Base-by-base conservation (phyloP, 2,113 vertebrate genomes). In the Scophthalmus maximus region DNA sequence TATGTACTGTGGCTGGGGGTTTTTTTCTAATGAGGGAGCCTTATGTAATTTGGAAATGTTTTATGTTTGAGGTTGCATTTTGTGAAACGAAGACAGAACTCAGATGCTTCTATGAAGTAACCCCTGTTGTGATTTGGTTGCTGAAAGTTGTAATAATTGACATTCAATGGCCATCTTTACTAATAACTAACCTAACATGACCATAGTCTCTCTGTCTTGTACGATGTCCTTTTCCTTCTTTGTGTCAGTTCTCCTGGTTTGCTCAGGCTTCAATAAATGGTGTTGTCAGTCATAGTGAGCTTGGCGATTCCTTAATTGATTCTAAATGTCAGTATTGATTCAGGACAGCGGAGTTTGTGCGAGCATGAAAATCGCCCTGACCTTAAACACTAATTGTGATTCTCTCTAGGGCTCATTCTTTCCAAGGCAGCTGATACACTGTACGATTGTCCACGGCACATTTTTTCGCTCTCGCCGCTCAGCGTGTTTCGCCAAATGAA, bases 291-390 rank as follows among this genome's bases (percentile, higher is more conserved):
- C 68, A 58, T 6, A 34, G 55, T 17, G 53, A 51, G 58, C 30
- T 23, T 15, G 23, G 52, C 65, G 42, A 14, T 40, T 66, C 49
- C 42, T 49, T 61, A 57, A 78, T 68, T 76, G 49, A 78, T 81
- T 71, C 40, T 68, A 79, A 83, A 83, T 82, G 86, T 81, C 70
- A 69, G 62, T 58, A 73, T 79, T 68, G 76, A 86, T 84, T 76
- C 7, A 34, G 59, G 69, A 58, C 51, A 65, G 22, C 61, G 14
- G 57, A 50, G 22, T 69, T 47, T 73, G 38, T 56, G 38, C 57
- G 67, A 71, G 52, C 68, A 40, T 23, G 62, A 73, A 40, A 23
- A 50, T 44, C 11, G 5, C n/a, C 50, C 8, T 60, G 82, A 82
- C 73, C 80, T 82, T 85, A 53, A 73, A 0, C 76, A 26, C 52